Conservation (phyloP, 2,797 vertebrate species). For the Diplodus puntazzo region DNA sequence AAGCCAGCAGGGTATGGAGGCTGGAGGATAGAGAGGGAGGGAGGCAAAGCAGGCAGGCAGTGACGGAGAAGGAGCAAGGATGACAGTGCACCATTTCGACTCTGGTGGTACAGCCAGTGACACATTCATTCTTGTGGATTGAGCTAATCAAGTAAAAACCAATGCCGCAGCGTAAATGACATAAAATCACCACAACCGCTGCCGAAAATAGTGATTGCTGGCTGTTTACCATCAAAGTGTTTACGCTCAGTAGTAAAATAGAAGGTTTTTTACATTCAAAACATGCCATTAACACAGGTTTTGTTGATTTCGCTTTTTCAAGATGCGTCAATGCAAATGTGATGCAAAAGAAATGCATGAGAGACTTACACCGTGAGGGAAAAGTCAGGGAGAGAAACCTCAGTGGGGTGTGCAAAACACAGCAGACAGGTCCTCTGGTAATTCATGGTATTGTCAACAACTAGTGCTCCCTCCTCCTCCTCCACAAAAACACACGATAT, state of each 20-base stretch:
- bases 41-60: constrained; percentile 28
- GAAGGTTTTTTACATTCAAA: background rate
- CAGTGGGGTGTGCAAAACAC: constrained; percentile 50
- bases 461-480: constrained; percentile 23
- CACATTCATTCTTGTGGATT: constrained; percentile 56
- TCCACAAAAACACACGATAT: constrained; percentile 11
- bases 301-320: background rate
- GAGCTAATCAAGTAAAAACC: constrained; percentile 60
- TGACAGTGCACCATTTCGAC: constrained; percentile 78
- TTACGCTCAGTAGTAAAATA: background rate
- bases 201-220: constrained; percentile 12
- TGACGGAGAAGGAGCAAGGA: constrained; percentile 43
- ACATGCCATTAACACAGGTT: background rate
- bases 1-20: constrained; percentile 33
- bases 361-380: constrained; percentile 27
- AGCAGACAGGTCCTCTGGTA: constrained; percentile 56
- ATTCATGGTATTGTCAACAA: constrained; percentile 73
- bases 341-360: constrained; percentile 53
- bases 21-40: constrained; percentile 36
- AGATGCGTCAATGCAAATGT: constrained; percentile 23
- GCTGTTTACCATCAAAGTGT: constrained; percentile 31
- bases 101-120: constrained; percentile 51
- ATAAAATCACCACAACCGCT: constrained; percentile 42
- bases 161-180: constrained; percentile 37
- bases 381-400: constrained; percentile 32